phyloP scores from a whole-genome alignment of 2,113 vertebrate species.

The Malurus alboscapulatus region DNA sequence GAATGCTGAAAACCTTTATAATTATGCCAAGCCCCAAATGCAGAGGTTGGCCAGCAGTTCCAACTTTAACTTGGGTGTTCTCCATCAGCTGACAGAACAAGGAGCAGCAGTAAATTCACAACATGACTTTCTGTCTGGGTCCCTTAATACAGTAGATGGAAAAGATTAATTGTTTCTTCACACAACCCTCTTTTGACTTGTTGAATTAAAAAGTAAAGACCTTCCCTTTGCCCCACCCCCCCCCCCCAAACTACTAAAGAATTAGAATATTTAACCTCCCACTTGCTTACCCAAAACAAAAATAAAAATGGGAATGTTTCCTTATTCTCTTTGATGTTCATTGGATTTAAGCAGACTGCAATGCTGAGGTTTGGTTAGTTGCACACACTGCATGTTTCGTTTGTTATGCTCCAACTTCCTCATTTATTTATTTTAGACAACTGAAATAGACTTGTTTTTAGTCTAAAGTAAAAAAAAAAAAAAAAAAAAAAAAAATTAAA shows the following conservation, averaged over 20 bases:
- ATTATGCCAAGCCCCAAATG: neutral
- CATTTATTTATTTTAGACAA: constrained; percentile 26
- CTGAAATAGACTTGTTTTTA: constrained; percentile 13
- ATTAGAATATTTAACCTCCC: constrained; percentile 20
- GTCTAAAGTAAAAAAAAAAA: neutral
- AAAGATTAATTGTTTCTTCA: neutral
- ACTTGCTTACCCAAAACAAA: constrained; percentile 10
- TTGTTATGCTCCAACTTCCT: neutral
- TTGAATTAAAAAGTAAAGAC: neutral
- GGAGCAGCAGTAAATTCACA: neutral
- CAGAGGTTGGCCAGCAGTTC: neutral
- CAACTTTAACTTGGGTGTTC: neutral
- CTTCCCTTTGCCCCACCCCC: neutral
- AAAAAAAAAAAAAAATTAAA: neutral
- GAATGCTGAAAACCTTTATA: neutral
- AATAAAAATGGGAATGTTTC: constrained; percentile 2
- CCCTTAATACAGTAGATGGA: neutral
- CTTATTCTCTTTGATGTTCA: constrained; percentile 29
- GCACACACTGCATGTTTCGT: neutral
- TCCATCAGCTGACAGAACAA: neutral
- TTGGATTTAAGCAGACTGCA: neutral
- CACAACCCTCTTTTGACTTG: neutral
- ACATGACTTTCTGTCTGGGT: neutral
- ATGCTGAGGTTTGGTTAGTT: neutral
- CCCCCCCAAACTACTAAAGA: neutral